phyloP scores from a whole-genome alignment of 2,113 vertebrate genomes.

The Callaeas wilsoni region DNA sequence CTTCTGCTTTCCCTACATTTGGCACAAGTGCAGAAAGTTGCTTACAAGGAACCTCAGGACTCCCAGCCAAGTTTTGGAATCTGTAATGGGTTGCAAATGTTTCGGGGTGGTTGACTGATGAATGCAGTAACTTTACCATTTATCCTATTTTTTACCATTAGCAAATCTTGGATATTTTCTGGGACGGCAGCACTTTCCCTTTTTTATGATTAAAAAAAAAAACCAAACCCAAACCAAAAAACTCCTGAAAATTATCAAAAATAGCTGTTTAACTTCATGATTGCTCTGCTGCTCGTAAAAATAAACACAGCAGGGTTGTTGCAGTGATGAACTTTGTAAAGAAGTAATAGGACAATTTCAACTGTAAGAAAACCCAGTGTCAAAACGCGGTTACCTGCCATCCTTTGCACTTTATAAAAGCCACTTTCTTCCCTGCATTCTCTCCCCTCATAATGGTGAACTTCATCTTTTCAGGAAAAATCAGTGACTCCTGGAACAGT shows the following conservation, averaged over 20 bases:
- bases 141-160: constrained; percentile 57
- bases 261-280: background rate
- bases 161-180: constrained; percentile 38
- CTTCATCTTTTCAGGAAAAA: background rate
- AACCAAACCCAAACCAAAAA: background rate
- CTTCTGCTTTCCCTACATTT: constrained; percentile 7
- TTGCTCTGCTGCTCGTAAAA: background rate
- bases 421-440: background rate
- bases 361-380: background rate
- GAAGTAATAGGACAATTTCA: background rate
- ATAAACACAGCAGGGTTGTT: background rate
- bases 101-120: constrained; percentile 66
- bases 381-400: background rate
- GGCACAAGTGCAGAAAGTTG: constrained; percentile 24
- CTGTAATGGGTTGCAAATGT: constrained; percentile 77
- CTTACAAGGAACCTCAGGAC: constrained; percentile 26
- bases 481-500: background rate
- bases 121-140: constrained; percentile 55
- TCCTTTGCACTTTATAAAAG: background rate
- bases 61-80: constrained; percentile 49
- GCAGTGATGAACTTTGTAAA: background rate
- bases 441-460: background rate
- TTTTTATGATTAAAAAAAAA: background rate
- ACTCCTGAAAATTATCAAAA: background rate
- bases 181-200: background rate